Conservation (phyloP, 2,113 vertebrate species). For the Salvelinus fontinalis region DNA sequence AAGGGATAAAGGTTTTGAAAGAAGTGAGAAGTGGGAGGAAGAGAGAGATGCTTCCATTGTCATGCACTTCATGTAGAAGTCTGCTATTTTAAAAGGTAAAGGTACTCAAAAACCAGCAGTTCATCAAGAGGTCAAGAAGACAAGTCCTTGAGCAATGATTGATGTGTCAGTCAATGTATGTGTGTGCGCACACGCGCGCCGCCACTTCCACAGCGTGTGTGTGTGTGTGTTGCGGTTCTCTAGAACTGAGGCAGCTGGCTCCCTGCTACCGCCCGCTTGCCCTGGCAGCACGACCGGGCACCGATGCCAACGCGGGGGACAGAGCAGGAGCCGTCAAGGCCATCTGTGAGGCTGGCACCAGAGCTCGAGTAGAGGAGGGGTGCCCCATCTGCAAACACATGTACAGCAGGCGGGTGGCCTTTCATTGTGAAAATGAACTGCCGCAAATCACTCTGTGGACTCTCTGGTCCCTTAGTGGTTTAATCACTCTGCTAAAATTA, state of each 20-base stretch:
- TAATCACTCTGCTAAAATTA: too few relatives aligned
- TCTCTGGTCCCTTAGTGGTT: too few relatives aligned
- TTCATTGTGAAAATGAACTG: slow-evolving; percentile 25
- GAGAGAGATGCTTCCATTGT: background rate
- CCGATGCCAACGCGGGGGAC: slow-evolving; percentile 63
- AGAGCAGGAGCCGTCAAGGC: slow-evolving; percentile 51
- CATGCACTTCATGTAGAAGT: background rate
- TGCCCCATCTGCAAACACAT: slow-evolving; percentile 49
- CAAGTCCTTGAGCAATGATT: slow-evolving; percentile 12
- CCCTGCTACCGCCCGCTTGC: slow-evolving; percentile 37
- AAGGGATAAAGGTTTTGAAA: too few relatives aligned
- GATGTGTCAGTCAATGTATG: slow-evolving; percentile 22
- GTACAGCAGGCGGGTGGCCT: slow-evolving; percentile 56
- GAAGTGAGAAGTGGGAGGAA: background rate
- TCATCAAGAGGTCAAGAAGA: slow-evolving; percentile 42
- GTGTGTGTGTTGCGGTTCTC: slow-evolving; percentile 20
- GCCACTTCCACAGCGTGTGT: slow-evolving; percentile 2
- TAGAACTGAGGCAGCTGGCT: slow-evolving; percentile 60
- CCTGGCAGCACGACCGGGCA: slow-evolving; percentile 57
- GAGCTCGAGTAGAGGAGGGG: background rate
- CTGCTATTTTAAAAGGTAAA: background rate
- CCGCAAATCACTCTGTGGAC: background rate
- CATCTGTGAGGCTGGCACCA: slow-evolving; percentile 71
- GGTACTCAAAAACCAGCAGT: slow-evolving; percentile 26
- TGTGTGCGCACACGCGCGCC: background rate